Base-by-base conservation (phyloP, 1,140 invertebrate species). In the Colletes latitarsis region DNA sequence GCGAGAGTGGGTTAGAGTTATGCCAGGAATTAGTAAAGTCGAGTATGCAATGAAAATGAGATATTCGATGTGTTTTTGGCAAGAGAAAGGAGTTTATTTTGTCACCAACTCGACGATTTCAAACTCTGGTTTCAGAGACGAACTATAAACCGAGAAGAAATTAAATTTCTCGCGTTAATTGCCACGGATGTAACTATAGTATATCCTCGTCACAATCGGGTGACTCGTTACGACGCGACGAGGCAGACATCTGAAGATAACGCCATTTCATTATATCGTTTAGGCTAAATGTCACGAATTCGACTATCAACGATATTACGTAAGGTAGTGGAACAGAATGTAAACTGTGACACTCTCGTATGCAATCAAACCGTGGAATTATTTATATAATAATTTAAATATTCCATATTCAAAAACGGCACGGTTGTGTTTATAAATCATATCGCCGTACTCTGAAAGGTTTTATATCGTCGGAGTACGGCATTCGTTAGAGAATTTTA, bases 181-280 rank as follows among this genome's bases (percentile, higher is more conserved):
- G 39, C 21, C 15, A 41, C 41, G 39, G 63, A 21, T 39, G 9
- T 14, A 39, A 70, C 46, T 70, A 60, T 70, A 77, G 75, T 41
- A 17, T 41, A 55, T 21, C 67, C 12, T 30, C 30, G 41, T 69
- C 64, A 76, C n/a, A 46, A 9, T 43, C 14, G 53, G 4, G 58
- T 58, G 68, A 6, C 52, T 57, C 19, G 74, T 77, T 69, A 46
- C 53, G 53, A 69, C 19, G 55, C 64, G 21, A 69, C 64, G 41
- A 49, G 43, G 60, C 55, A 9, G 53, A 52, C 66, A 55, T 52
- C 68, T 60, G 43, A 41, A 60, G 55, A 70, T 77, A 77, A 49
- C 43, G 43, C 21, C 12, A 39, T 70, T 77, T 70, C 43, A 43
- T 58, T 60, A 9, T 21, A 19, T 17, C 6, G 49, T 10, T 1